Base-by-base conservation (phyloP, 2,888 invertebrate genomes). In the Pycnomerus fuliginosus region DNA sequence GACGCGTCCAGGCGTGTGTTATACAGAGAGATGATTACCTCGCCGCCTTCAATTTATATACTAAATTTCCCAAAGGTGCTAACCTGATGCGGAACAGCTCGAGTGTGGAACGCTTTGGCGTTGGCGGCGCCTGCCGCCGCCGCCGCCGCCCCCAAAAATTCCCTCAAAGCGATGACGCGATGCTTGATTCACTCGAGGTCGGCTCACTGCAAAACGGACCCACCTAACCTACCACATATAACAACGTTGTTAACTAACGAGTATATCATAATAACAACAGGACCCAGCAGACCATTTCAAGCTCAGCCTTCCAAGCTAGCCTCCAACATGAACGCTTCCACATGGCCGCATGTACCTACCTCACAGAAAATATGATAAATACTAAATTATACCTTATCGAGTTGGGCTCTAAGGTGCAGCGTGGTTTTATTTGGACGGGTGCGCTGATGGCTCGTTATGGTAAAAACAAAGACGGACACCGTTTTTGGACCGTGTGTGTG, bases 311-410 rank as follows among this genome's bases (percentile, higher is more conserved):
- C 10, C 10, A 22, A 15, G 29, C 37, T 20, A 24, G n/a, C n/a
- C 10, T 27, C 14, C 27, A 15, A 5, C 24, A 13, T 31, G 30
- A 36, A 43, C 22, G 12, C 29, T 22, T 27, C 29, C 27, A 32
- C 12, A 47, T 64, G 68, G 61, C 37, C 65, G 46, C 59, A 54
- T 65, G 57, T 61, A 66, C 68, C 64, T 61, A 65, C 66, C 60
- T 60, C 64, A 61, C 61, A 53, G 60, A 57, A 60, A 56, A 58
- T 60, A 61, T 58, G 64, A 66, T 66, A 66, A 66, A 58, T 56
- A 64, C 63, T 56, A 66, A 66, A 66, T 66, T 66, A 66, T 61
- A 65, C 63, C 67, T 63, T 68, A 67, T 68, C 56, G 59, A 56
- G 53, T 48, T 41, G 36, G 27, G 44, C 46, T 52, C 56, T 58